phyloP scores from a whole-genome alignment of 2,113 vertebrate species.

The Gobius niger region DNA sequence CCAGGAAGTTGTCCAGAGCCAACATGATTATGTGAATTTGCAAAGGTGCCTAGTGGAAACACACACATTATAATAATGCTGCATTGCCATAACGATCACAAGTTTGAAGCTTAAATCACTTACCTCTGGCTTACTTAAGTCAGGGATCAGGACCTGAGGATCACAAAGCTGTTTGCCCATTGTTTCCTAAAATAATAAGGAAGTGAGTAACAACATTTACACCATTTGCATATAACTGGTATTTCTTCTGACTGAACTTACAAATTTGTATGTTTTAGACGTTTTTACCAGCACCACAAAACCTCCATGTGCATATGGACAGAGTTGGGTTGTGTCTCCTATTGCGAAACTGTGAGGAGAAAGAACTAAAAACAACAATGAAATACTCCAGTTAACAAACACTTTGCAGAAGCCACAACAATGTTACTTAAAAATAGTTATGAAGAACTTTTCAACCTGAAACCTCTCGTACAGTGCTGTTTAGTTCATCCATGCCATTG shows the following conservation, averaged over 20 bases:
- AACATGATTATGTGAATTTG: constrained; percentile 90
- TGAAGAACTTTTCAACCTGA: constrained; percentile 77
- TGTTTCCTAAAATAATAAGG: constrained; percentile 78
- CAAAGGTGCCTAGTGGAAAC: constrained; percentile 80
- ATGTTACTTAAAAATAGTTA: neutral
- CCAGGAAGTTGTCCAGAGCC: constrained; percentile 89
- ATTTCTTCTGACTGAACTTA: constrained; percentile 69
- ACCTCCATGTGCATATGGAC: constrained; percentile 89
- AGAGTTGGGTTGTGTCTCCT: constrained; percentile 85
- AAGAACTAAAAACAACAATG: constrained; percentile 74
- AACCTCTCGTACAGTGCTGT: constrained; percentile 82
- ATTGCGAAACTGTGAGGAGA: constrained; percentile 93
- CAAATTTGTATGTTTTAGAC: constrained; percentile 86
- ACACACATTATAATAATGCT: neutral
- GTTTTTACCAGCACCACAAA: constrained; percentile 90
- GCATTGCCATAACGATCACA: neutral
- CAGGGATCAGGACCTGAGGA: constrained; percentile 84
- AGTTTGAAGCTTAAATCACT: constrained; percentile 28
- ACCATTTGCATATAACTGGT: neutral
- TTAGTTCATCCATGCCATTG: constrained; percentile 90
- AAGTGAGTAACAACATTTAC: neutral
- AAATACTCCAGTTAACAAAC: constrained; percentile 5
- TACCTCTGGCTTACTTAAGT: constrained; percentile 97
- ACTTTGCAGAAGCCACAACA: neutral
- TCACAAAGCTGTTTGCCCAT: constrained; percentile 86